phyloP scores from a whole-genome alignment of 2,113 vertebrate genomes.

The Monopterus albus region DNA sequence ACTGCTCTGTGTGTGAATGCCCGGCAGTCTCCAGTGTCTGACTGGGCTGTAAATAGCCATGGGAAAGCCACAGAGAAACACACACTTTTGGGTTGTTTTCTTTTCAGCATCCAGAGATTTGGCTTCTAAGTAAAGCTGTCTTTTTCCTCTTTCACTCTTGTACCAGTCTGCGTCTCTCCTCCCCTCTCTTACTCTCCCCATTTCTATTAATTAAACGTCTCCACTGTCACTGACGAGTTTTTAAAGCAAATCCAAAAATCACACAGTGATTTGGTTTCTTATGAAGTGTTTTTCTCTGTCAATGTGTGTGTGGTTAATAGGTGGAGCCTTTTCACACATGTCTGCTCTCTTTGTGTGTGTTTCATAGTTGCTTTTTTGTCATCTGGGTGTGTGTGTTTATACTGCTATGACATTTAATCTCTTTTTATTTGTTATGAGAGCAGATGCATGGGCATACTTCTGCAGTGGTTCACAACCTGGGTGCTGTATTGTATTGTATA shows the following conservation, averaged over 20 bases:
- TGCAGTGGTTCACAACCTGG: too few relatives aligned
- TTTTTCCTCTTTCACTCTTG: slow-evolving; percentile 21
- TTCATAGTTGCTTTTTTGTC: slow-evolving; percentile 2
- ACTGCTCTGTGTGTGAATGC: slow-evolving; percentile 37
- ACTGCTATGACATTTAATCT: not conserved
- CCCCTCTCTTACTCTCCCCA: not conserved
- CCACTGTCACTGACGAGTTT: slow-evolving; percentile 22
- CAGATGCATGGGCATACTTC: too few relatives aligned
- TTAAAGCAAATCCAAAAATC: slow-evolving; percentile 18
- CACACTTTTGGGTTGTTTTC: slow-evolving; percentile 30
- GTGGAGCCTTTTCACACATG: not conserved
- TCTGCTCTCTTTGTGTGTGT: slow-evolving; percentile 22
- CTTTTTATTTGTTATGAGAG: not conserved
- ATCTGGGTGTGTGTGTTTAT: not conserved
- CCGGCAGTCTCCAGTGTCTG: slow-evolving; percentile 55
- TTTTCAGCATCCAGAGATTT: slow-evolving; percentile 43
- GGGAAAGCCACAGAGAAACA: slow-evolving; percentile 50
- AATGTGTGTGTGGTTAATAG: not conserved
- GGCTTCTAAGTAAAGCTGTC: slow-evolving; percentile 14
- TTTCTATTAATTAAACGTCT: slow-evolving; percentile 30
- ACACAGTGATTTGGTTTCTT: slow-evolving; percentile 16
- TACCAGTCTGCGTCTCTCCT: too few relatives aligned
- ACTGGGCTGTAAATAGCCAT: slow-evolving; percentile 61
- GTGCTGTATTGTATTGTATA: too few relatives aligned
- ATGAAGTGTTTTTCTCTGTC: not conserved